Evolutionary conservation across 1,140 invertebrate genomes (phyloP), one percentile per base, ranked within the genome.

Genomic region (Aradophagus sp.): DNA sequence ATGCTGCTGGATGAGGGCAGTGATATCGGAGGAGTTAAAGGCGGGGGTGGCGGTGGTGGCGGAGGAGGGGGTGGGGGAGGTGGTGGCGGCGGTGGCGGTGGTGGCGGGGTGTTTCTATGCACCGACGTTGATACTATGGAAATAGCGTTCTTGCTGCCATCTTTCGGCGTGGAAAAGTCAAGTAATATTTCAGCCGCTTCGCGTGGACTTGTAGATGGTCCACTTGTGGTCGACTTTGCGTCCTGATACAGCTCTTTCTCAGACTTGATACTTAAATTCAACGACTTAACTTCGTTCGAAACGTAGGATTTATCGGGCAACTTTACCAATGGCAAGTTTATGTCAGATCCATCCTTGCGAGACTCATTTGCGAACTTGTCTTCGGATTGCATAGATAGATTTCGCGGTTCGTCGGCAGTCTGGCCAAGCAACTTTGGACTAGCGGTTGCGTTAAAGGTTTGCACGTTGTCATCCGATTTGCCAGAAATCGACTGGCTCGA

Each of bases 161-260:
- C 81, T n/a, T 88, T 88, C n/a, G 83, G 77, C 12, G 89, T 87
- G 0, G 90, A 90, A 73, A 91, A 90, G 63, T 90, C 90, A 29
- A 91, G 65, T 4, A 91, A 61, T 83, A 90, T 89, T 63, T 90
- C 89, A 0, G 88, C 86, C 0, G 87, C 87, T 65, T 90, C 89
- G 63, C 89, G 88, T 0, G 87, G 86, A 35, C 86, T 59, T 6
- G 41, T 59, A 4, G 74, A 29, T 2, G 62, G 7, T 7, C 61
- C 11, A 7, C 63, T 31, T n/a, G 75, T 38, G 6, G 72, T 26
- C 7, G 71, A 14, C 11, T 63, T 45, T 0, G 74, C 8, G 10
- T 74, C 75, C 17, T 72, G 69, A 62, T 71, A 74, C 3, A 67
- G 23, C 23, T 83, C 79, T 6, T 85, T 83, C 0, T 82, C 72